Conservation (phyloP, 1,140 invertebrate species). For the Pentalonia nigronervosa region DNA sequence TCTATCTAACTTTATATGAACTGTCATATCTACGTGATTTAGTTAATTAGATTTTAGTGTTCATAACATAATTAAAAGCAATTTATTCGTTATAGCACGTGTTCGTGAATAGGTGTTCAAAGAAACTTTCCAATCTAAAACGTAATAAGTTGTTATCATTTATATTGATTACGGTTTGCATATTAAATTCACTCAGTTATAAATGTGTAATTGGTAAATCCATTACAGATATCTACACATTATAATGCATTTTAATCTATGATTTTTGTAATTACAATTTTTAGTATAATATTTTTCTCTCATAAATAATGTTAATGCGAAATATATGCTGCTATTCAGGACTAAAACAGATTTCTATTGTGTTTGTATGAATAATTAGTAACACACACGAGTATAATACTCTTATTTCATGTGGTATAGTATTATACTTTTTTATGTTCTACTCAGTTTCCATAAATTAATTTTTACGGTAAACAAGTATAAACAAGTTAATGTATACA, state of each 20-base stretch:
- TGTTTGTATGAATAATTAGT: background rate
- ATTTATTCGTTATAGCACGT: background rate
- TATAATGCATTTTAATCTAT: background rate
- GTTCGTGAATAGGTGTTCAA: background rate
- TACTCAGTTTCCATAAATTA: background rate
- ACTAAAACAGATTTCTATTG: background rate
- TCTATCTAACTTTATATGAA: background rate
- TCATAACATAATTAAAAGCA: background rate
- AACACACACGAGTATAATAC: background rate
- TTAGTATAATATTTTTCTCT: background rate
- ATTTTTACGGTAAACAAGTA: background rate
- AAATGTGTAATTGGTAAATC: background rate
- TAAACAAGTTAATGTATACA: background rate
- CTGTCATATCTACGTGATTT: background rate
- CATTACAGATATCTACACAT: background rate
- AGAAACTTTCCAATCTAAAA: background rate
- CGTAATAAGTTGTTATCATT: background rate
- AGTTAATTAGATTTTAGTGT: background rate
- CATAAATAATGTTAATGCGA: background rate
- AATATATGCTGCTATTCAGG: background rate
- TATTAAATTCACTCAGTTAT: background rate
- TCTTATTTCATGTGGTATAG: background rate
- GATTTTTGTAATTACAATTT: background rate
- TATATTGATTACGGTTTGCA: background rate
- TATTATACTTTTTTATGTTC: background rate